Evolutionary conservation across 2,797 vertebrate genomes (phyloP).

Genomic region (Chromobotia macracanthus): DNA sequence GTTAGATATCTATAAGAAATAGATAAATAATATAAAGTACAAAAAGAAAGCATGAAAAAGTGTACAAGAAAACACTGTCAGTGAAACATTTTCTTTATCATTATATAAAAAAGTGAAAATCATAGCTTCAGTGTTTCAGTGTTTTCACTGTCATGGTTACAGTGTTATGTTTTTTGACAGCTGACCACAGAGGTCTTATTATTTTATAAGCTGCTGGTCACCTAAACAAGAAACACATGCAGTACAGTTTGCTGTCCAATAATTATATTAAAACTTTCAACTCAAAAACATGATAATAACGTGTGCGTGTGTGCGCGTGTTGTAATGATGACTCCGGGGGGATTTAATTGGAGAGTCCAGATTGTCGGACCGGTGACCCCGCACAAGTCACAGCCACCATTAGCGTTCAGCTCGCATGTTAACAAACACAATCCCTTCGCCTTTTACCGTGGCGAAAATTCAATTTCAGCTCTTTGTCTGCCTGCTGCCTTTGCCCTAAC

Average conservation of each 20-base stretch:
- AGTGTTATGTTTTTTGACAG: constrained; percentile 11
- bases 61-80: not conserved
- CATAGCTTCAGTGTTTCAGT: constrained; percentile 3
- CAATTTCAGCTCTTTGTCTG: constrained; percentile 99
- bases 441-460: constrained; percentile 96
- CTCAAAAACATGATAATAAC: constrained; percentile 46
- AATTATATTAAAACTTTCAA: constrained; percentile 51
- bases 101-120: no score
- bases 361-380: constrained; percentile 73
- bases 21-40: not conserved
- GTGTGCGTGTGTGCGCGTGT: constrained; percentile 54
- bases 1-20: not conserved
- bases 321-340: constrained; percentile 70
- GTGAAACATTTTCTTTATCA: not conserved
- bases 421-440: constrained; percentile 92
- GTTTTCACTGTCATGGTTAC: constrained; percentile 15
- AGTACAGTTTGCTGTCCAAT: constrained; percentile 39
- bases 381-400: constrained; percentile 82
- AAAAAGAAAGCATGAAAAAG: not conserved
- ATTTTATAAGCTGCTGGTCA: constrained; percentile 29
- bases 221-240: constrained; percentile 37
- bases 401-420: constrained; percentile 86
- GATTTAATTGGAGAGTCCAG: constrained; percentile 78
- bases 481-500: constrained; percentile 95
- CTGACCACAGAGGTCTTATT: constrained; percentile 19